Evolutionary conservation across 2,113 vertebrate genomes (phyloP), one percentile per base, ranked within the genome.

Genomic region (Oncorhynchus mykiss): DNA sequence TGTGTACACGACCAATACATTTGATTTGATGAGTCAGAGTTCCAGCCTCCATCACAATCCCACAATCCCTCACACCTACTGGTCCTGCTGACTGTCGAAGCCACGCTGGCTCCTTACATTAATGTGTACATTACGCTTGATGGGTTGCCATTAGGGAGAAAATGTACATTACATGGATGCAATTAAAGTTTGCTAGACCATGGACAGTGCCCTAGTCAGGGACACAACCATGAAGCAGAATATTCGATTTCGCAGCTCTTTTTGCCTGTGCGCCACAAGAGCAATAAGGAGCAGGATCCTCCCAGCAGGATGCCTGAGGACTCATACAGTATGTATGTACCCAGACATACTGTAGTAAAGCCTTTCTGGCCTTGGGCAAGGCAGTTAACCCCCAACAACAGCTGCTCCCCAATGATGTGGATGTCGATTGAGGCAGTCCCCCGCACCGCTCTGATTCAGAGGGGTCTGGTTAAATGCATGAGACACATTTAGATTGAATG

Each of bases 41-140:
- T 29, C 27, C 25, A 67, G n/a, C n/a, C n/a, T 62, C 59, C 18
- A 67, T 14, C 13, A 5, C 27, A 67, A 67, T 67, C 65, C 8
- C 65, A 31, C 27, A 67, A 27, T 65, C 14, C 24, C 24, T 22
- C 24, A 65, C 22, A 67, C 65, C 65, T 29, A 31, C 65, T 13
- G 24, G 27, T 67, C 24, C 22, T 25, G 27, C 25, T 34, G 66
- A 31, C 66, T 18, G 27, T 25, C 1, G 25, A 16, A 34, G 27
- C 14, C 66, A 67, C 66, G 70, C 75, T 57, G 79, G 65, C 79
- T 82, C 81, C 84, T 82, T 83, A 80, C 71, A 84, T 81, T 88
- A 87, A 88, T 87, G 85, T 87, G 88, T 87, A 87, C 78, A 88
- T 89, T 81, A 90, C 60, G 67, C 86, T 86, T 71, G 65, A 87